phyloP scores from a whole-genome alignment of 2,888 invertebrate genomes.

The Xanthia togata region DNA sequence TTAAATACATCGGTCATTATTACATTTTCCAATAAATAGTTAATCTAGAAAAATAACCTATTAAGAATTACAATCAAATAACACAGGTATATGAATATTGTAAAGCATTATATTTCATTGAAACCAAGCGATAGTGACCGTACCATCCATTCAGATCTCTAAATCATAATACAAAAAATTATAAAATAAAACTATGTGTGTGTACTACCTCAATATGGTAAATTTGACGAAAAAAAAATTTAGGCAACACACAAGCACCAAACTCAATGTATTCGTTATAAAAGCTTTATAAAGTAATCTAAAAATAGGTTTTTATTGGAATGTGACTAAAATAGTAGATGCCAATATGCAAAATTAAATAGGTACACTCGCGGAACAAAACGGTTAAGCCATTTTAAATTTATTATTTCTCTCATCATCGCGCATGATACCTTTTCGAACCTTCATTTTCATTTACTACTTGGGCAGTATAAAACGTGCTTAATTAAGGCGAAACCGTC shows the following conservation, averaged over 20 bases:
- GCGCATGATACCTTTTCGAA: background rate
- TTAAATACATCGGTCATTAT: constrained; percentile 63
- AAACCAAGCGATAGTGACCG: constrained; percentile 56
- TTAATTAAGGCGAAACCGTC: no score
- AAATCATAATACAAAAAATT: constrained; percentile 64
- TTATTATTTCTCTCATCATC: background rate
- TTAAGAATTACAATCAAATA: constrained; percentile 65
- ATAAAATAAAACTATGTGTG: constrained; percentile 43
- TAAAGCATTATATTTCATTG: constrained; percentile 62
- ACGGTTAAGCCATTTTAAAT: background rate
- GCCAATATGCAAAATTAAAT: constrained; percentile 57
- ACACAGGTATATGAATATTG: constrained; percentile 66
- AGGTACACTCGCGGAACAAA: constrained; percentile 5
- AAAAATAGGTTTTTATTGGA: constrained; percentile 74
- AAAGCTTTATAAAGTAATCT: constrained; percentile 66
- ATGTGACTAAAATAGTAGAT: constrained; percentile 71
- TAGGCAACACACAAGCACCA: constrained; percentile 67
- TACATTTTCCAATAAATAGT: constrained; percentile 75
- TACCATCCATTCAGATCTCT: constrained; percentile 77
- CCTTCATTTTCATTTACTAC: background rate
- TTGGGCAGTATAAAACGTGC: background rate
- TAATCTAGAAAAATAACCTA: constrained; percentile 71
- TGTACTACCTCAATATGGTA: constrained; percentile 23
- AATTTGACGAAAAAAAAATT: constrained; percentile 33
- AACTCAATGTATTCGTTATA: constrained; percentile 54